Conservation (phyloP, 2,888 invertebrate genomes). For the Oegoconia quadripuncta region DNA sequence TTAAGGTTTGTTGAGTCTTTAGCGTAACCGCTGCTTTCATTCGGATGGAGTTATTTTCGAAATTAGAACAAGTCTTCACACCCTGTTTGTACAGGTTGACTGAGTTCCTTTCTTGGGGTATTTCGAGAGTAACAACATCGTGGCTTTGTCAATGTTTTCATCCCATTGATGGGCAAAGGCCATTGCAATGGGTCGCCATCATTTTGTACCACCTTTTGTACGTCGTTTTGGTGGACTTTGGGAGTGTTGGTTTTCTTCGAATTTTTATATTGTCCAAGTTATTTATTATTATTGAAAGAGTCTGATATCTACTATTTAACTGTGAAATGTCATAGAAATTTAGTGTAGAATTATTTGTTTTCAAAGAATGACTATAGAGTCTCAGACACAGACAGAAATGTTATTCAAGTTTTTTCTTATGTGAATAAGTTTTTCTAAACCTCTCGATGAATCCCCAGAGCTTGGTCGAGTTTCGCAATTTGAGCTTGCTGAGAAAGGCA, state of each 20-base stretch:
- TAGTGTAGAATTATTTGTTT: too few relatives aligned
- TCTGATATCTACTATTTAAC: too few relatives aligned
- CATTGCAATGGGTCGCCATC: too few relatives aligned
- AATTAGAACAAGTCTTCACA: not conserved
- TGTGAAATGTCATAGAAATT: too few relatives aligned
- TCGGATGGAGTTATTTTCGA: not conserved
- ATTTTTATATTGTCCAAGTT: too few relatives aligned
- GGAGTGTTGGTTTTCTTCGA: too few relatives aligned
- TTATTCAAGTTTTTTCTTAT: too few relatives aligned
- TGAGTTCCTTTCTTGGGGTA: not conserved
- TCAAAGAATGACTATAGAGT: too few relatives aligned
- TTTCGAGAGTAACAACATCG: not conserved
- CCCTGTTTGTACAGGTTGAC: conserved; percentile 1
- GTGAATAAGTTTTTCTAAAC: not conserved
- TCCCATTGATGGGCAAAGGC: not conserved
- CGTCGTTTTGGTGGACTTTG: too few relatives aligned
- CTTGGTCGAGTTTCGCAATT: conserved; percentile 29
- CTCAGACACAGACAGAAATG: too few relatives aligned
- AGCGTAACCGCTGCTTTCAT: conserved; percentile 23
- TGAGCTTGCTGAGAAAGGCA: conserved; percentile 41
- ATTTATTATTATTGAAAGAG: too few relatives aligned
- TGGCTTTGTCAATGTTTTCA: not conserved
- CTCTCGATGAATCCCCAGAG: conserved; percentile 1
- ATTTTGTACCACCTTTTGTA: too few relatives aligned
- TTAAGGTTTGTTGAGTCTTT: conserved; percentile 20